Base-by-base conservation (phyloP, 2,113 vertebrate species). In the Anguilla japonica region DNA sequence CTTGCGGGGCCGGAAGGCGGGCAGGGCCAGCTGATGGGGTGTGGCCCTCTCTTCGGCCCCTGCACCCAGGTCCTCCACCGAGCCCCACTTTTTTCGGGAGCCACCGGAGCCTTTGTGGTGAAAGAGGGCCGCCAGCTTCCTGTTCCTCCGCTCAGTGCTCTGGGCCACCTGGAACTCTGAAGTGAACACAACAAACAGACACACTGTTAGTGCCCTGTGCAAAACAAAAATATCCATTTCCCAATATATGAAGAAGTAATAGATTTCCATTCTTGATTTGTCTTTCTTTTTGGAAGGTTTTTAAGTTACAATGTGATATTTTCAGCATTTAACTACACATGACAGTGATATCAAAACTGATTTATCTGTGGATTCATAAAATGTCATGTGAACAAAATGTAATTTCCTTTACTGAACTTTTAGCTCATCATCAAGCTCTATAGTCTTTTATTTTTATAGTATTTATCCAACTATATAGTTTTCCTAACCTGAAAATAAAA, bases 111-210 rank as follows among this genome's bases (percentile, higher is more conserved):
- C 79, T 92, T 92, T 96, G 81, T 94, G 94, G 50, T 95, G 93
- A 87, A 96, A 96, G 57, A 96, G 87, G 0, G 94, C 94, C 0
- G 46, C 90, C 88, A 96, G 79, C 90, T 95, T 96, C 88, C 94
- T 91, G 92, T 95, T 95, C 85, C 92, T 91, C 87, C 94, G 93
- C 87, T 95, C 95, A 20, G 90, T 89, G 80, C 87, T 94, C 89
- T 95, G 95, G 43, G 90, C 90, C 0, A 91, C 92, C 6, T 93
- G 94, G 86, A 90, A 94, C 75, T 92, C 95, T 90, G 91, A 41
- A 20, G 63, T 79, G 79, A 83, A 9, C 83, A 83, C 89, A 29
- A 6, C 56, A 20, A 85, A 9, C 53, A 43, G 29, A 79, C 79
- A 39, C 39, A 14, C 71, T 0, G 7, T 82, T 50, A 83, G 63